Evolutionary conservation across 2,888 invertebrate species (phyloP).

Genomic region (Epinotia demarniana): DNA sequence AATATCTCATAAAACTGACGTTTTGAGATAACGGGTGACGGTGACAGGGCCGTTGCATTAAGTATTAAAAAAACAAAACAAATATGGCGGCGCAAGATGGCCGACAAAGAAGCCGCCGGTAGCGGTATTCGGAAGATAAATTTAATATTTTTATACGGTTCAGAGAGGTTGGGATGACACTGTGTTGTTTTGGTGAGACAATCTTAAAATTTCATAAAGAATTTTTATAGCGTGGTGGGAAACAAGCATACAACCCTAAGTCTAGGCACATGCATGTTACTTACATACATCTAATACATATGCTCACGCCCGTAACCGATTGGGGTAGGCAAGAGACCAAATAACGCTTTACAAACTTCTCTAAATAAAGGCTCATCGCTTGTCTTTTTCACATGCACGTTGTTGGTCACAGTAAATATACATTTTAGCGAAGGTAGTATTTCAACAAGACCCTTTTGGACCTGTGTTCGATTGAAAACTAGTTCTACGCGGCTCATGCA

Average conservation of each 20-base stretch:
- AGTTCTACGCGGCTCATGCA: too few species aligned
- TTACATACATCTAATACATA: too few species aligned
- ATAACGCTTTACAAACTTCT: too few species aligned
- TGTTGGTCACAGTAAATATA: too few species aligned
- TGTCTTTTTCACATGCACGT: too few species aligned
- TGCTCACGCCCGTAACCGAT: too few species aligned
- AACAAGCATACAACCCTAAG: neutral
- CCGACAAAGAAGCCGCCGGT: constrained; percentile 80
- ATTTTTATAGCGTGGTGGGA: neutral
- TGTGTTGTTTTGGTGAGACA: constrained; percentile 61
- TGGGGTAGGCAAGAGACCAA: too few species aligned
- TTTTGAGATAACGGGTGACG: constrained; percentile 70
- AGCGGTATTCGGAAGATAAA: constrained; percentile 83
- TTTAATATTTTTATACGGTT: constrained; percentile 79
- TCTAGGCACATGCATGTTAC: too few species aligned
- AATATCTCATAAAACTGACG: constrained; percentile 57
- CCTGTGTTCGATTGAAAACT: too few species aligned
- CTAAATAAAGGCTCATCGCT: too few species aligned
- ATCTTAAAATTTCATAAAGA: neutral
- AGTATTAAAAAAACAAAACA: constrained; percentile 70
- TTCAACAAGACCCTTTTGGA: too few species aligned
- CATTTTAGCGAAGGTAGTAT: too few species aligned
- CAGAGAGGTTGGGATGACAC: constrained; percentile 58
- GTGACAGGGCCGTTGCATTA: constrained; percentile 80
- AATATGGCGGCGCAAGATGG: constrained; percentile 78